These are phyloP conservation scores for Sporophila hypoxantha DNA, from an alignment of 2,113 vertebrate genomes.

Conservation along the genomic window DNA sequence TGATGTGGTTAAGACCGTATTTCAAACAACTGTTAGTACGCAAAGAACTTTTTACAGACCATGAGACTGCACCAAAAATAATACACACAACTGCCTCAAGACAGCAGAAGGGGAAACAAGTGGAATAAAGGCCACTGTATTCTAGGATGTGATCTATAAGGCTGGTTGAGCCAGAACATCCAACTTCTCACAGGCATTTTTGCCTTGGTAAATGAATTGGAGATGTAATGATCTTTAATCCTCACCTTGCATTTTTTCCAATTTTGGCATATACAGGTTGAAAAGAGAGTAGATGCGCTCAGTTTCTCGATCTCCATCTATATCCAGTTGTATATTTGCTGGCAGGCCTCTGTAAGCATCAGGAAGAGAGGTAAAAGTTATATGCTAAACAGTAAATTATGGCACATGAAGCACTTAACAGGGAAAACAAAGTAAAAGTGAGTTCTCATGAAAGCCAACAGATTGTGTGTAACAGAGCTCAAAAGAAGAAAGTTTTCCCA, in stretches of 20 bases:
- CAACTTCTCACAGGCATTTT: not conserved
- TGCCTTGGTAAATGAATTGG: not conserved
- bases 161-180: not conserved
- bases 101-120: not conserved
- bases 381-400: not conserved
- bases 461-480: not conserved
- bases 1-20: not conserved
- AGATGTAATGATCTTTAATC: not conserved
- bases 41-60: not conserved
- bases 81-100: not conserved
- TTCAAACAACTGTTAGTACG: not conserved
- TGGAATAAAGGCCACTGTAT: not conserved
- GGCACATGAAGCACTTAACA: not conserved
- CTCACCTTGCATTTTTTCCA: slow-evolving; percentile 97
- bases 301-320: slow-evolving; percentile 93
- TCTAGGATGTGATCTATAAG: not conserved
- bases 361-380: not conserved
- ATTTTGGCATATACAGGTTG: slow-evolving; percentile 86
- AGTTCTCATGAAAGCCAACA: not conserved
- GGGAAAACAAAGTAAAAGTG: not conserved
- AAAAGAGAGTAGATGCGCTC: slow-evolving; percentile 95
- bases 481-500: not conserved
- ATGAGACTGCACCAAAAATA: not conserved
- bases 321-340: slow-evolving; percentile 95
- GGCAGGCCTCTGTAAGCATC: slow-evolving; percentile 81